Percentiles rank a stretch among this genome's conserved stretches.
These are phyloP conservation scores for Lophochroa leadbeateri DNA, from an alignment of 2,113 vertebrate genomes.

Conservation along the genomic window DNA sequence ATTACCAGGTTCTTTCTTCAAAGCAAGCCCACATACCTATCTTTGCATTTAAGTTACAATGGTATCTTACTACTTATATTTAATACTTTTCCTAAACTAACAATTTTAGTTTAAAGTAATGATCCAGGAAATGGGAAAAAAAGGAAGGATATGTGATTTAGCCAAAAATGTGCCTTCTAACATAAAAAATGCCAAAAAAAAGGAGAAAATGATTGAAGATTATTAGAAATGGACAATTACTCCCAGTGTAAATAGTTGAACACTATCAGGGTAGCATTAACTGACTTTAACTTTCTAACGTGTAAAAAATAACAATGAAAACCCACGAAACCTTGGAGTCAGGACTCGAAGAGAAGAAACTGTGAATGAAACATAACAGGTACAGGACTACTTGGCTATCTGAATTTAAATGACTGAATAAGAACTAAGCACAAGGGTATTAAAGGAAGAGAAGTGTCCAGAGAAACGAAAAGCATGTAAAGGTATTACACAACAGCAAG, in stretches of 20 bases:
- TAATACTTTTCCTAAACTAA: background rate
- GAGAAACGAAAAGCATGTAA: background rate
- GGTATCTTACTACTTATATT: background rate
- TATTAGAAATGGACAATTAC: background rate
- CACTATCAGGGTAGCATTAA: background rate
- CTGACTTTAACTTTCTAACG: background rate
- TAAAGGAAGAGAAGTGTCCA: background rate
- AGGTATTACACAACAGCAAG: background rate
- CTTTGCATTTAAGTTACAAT: background rate
- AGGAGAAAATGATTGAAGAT: background rate
- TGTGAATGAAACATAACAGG: background rate
- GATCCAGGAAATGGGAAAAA: background rate
- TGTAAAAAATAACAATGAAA: background rate
- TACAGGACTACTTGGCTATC: background rate
- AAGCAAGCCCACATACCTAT: background rate
- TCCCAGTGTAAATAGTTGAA: background rate
- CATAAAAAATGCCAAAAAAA: background rate
- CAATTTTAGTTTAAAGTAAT: background rate
- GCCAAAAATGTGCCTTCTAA: background rate
- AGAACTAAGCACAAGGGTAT: background rate
- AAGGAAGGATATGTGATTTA: background rate
- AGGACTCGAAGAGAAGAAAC: fast-evolving
- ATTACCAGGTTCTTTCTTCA: background rate
- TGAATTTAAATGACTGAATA: background rate
- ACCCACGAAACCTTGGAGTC: background rate